A percentile compares a stretch with the other conserved stretches of the same genome.
phyloP scores from a whole-genome alignment of 2,888 invertebrate genomes.

The Pollenia amentaria region DNA sequence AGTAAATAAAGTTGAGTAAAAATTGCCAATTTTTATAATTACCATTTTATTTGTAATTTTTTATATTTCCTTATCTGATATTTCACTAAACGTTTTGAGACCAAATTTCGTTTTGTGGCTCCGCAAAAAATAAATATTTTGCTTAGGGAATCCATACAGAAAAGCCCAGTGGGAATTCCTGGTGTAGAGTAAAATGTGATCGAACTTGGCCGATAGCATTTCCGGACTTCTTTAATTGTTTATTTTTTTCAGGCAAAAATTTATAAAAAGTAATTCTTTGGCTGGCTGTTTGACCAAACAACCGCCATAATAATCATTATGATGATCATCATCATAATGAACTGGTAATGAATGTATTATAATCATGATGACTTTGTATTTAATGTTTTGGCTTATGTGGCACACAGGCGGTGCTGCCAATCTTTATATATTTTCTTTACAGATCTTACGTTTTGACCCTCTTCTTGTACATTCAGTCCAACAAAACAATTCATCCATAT shows the following conservation, averaged over 20 bases:
- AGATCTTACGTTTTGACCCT: constrained; percentile 42
- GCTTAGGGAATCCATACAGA: too few species aligned
- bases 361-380: constrained; percentile 60
- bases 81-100: too few species aligned
- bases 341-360: constrained; percentile 36
- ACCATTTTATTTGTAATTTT: too few species aligned
- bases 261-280: constrained; percentile 5
- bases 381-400: constrained; percentile 67
- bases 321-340: constrained; percentile 24
- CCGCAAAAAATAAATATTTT: too few species aligned
- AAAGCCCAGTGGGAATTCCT: too few species aligned
- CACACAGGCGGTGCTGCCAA: constrained; percentile 70
- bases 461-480: neutral
- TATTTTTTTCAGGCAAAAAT: neutral
- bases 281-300: neutral
- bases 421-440: constrained; percentile 39
- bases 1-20: too few species aligned
- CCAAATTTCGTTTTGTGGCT: too few species aligned
- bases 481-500: constrained; percentile 40
- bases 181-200: too few species aligned
- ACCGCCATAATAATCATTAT: neutral
- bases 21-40: too few species aligned
- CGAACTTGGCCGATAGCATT: too few species aligned
- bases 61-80: too few species aligned
- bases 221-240: neutral